These are phyloP conservation scores for Poecilus cupreus DNA, from an alignment of 2,888 invertebrate genomes.

Conservation along the genomic window DNA sequence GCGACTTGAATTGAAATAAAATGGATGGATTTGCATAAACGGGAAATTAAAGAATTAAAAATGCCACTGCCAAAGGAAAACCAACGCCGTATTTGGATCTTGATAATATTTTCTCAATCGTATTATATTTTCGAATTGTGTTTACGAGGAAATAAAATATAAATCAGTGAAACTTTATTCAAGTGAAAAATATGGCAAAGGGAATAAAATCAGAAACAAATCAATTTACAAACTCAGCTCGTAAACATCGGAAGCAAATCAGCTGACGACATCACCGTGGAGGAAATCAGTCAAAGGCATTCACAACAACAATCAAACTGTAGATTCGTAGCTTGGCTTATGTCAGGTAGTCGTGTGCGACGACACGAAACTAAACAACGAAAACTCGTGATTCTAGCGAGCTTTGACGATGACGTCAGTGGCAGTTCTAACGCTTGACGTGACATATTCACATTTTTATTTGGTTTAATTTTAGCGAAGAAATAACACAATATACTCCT, in stretches of 20 bases:
- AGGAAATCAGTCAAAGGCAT: slow-evolving; percentile 48
- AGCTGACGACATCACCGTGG: slow-evolving; percentile 22
- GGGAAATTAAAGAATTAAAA: slow-evolving; percentile 47
- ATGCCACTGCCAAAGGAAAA: slow-evolving; percentile 23
- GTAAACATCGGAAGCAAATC: slow-evolving; percentile 46
- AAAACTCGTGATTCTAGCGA: background rate
- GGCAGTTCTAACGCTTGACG: background rate
- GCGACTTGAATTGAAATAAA: slow-evolving; percentile 27
- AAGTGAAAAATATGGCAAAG: background rate
- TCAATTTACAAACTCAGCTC: slow-evolving; percentile 35
- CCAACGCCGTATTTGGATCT: background rate
- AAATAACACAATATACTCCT: background rate
- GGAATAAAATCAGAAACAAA: slow-evolving; percentile 3
- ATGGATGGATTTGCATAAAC: slow-evolving; percentile 40
- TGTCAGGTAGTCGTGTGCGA: background rate
- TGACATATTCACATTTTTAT: too few species aligned
- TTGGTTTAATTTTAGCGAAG: background rate
- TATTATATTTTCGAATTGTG: background rate
- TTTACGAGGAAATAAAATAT: background rate
- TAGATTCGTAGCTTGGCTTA: slow-evolving; percentile 2
- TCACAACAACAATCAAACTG: slow-evolving; percentile 26
- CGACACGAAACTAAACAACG: slow-evolving; percentile 34
- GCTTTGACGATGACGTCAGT: background rate
- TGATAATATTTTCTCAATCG: background rate
- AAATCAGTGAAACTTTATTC: slow-evolving; percentile 18